Percentiles rank a stretch among this genome's conserved stretches.
Conservation (phyloP, 2,113 vertebrate species). For the Poeciliopsis turrubarensis region DNA sequence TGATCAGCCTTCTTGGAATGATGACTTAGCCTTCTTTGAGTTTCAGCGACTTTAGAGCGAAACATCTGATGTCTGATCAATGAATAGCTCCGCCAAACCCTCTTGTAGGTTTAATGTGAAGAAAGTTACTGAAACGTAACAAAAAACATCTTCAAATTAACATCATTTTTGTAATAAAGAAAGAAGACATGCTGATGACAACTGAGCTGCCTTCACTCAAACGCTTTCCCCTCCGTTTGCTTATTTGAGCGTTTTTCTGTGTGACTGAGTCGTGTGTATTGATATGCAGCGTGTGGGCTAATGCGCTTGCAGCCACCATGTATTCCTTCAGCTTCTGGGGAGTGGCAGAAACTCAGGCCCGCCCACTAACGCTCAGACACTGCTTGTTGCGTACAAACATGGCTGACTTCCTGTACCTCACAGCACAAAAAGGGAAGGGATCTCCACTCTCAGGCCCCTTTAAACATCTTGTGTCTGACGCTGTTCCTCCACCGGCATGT, state of each 20-base stretch:
- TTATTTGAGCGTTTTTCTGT: constrained; percentile 14
- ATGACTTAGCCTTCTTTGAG: background rate
- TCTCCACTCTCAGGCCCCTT: background rate
- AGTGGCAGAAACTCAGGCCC: constrained; percentile 60
- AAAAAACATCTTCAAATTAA: background rate
- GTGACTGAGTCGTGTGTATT: constrained; percentile 21
- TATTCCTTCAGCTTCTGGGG: constrained; percentile 53
- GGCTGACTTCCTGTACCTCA: constrained; percentile 31
- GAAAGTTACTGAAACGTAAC: background rate
- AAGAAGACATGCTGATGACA: background rate
- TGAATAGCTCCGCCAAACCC: background rate
- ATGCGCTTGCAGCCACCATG: constrained; percentile 50
- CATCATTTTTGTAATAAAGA: no score
- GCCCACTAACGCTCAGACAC: constrained; percentile 62
- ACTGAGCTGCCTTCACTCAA: background rate
- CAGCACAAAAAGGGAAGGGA: background rate
- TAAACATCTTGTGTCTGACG: background rate
- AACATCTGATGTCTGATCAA: background rate
- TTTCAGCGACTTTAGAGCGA: background rate
- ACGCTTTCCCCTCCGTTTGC: background rate
- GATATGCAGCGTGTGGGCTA: constrained; percentile 27
- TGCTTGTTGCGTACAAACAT: constrained; percentile 50
- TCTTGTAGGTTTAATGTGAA: background rate
- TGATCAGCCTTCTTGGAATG: background rate
- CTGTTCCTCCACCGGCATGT: constrained; percentile 11